Base-by-base conservation (phyloP, 2,113 vertebrate species). In the Budorcas taxicolor region DNA sequence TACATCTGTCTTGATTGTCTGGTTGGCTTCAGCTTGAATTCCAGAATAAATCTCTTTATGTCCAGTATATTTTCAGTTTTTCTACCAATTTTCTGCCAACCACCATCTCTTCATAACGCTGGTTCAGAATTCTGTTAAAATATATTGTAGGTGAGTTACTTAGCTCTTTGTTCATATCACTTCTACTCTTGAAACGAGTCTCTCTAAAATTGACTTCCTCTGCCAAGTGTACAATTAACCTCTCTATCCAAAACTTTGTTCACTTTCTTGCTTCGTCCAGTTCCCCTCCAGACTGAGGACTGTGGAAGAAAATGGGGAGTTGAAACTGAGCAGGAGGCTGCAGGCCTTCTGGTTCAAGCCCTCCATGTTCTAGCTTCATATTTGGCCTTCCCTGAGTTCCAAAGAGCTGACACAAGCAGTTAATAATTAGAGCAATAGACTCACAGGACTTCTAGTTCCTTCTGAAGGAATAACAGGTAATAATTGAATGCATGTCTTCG, bases 11-110 rank as follows among this genome's bases (percentile, higher is more conserved):
- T 95, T 91, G 60, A 97, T 90, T 82, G 47, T 90, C 78, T 93
- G 40, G 40, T 45, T 96, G 96, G 52, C 80, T 95, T 87, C 74
- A 74, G 89, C 71, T 81, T 96, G 50, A 83, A 50, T 94, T 80
- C 81, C 25, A 78, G 60, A 94, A 96, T 95, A 96, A 97, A 96
- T 80, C 57, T 91, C 67, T 93, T 98, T 94, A 95, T 27, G 90
- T 85, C 89, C 67, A 93, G 64, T 84, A 82, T 40, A 92, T 87
- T 94, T 96, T 94, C 62, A 92, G 53, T 89, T 87, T 95, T 90
- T 92, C 94, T 87, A 64, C 21, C 91, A 85, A 93, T 97, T 88
- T 90, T 58, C 94, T 97, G 95, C n/a, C 91, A 97, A 47, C 62
- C 5, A 12, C 91, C 15, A 81, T 95, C 53, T 92, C 78, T 91